Conservation (phyloP, 2,888 invertebrate species). For the Noctua janthe region DNA sequence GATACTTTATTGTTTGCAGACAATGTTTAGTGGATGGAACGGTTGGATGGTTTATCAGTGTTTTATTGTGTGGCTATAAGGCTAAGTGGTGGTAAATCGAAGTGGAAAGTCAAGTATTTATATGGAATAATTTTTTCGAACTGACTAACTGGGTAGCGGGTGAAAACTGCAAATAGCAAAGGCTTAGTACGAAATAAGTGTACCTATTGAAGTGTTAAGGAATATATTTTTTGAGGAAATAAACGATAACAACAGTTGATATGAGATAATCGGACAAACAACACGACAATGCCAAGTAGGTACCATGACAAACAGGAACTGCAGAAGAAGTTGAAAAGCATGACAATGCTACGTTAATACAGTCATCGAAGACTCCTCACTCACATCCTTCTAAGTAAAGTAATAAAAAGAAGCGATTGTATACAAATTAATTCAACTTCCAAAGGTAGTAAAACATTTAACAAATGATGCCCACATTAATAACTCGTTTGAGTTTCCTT, state of each 20-base stretch:
- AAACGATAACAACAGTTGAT: not conserved
- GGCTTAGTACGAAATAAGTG: no score
- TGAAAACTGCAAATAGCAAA: not conserved
- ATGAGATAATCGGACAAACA: not conserved
- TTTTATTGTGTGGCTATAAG: slow-evolving; percentile 17
- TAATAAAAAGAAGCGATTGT: slow-evolving; percentile 6
- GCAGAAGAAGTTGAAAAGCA: not conserved
- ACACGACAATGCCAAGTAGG: no score
- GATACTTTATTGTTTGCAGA: slow-evolving; percentile 57
- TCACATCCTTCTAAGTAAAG: no score
- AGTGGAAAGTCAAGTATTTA: not conserved
- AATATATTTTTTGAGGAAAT: no score
- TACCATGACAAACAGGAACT: not conserved
- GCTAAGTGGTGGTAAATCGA: not conserved
- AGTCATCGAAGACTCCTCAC: not conserved
- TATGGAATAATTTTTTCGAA: not conserved
- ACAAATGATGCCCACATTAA: slow-evolving; percentile 52
- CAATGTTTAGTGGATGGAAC: slow-evolving; percentile 33
- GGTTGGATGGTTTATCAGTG: slow-evolving; percentile 15
- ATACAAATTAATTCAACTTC: slow-evolving; percentile 35
- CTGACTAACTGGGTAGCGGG: not conserved
- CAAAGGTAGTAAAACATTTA: slow-evolving; percentile 36
- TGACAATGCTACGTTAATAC: not conserved
- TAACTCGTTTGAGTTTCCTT: slow-evolving; percentile 62
- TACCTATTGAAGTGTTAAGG: no score